Conservation (phyloP, 2,888 invertebrate genomes). For the Neria commutata region DNA sequence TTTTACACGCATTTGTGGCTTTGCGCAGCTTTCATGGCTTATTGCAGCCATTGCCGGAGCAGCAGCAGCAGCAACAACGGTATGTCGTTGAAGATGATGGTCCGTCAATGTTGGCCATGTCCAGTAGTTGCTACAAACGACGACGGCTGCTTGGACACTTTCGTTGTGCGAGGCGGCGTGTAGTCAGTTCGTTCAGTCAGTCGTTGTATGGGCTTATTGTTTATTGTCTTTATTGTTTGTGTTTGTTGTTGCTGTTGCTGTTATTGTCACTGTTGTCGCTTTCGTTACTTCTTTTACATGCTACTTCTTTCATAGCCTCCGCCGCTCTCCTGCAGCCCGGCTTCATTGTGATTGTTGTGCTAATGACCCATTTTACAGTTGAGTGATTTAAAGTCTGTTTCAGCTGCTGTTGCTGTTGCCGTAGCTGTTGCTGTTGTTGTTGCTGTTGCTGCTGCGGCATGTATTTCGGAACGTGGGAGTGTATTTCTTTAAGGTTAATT, state of each 20-base stretch:
- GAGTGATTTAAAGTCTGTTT: slow-evolving; percentile 39
- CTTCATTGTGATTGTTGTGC: slow-evolving; percentile 18
- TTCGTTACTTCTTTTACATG: neutral
- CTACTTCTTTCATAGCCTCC: neutral
- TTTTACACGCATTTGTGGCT: neutral
- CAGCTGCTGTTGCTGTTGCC: too few relatives aligned
- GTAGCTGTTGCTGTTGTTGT: too few relatives aligned
- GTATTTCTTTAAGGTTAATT: neutral
- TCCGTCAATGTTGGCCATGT: neutral
- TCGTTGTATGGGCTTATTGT: neutral
- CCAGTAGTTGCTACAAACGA: neutral
- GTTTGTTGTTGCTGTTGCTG: slow-evolving; percentile 2
- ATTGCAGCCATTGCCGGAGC: neutral
- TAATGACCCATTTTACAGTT: slow-evolving; percentile 52
- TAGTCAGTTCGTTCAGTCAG: slow-evolving; percentile 11
- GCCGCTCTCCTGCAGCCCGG: neutral
- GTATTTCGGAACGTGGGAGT: slow-evolving; percentile 4
- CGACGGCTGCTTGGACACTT: neutral
- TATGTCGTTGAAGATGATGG: neutral
- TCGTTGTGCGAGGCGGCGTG: neutral
- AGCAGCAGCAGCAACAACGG: too few relatives aligned
- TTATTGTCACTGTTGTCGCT: neutral
- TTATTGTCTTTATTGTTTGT: neutral
- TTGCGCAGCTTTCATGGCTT: slow-evolving; percentile 1
- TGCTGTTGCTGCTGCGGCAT: too few relatives aligned